Conservation (phyloP, 1,140 invertebrate species). For the Drosophila burlai region DNA sequence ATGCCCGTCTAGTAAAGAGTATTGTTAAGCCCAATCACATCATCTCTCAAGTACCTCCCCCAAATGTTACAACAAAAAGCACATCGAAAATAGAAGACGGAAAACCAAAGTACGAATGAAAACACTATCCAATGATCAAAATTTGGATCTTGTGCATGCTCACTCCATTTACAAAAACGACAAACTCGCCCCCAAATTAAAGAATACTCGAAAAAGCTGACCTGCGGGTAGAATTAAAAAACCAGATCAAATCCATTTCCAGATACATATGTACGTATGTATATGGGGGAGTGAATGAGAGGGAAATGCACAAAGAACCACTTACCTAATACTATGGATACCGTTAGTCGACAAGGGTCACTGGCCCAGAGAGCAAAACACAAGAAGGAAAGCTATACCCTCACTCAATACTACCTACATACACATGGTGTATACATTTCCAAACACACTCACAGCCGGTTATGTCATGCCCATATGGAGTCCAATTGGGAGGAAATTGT, state of each 20-base stretch:
- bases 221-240: constrained; percentile 35
- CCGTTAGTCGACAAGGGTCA: constrained; percentile 72
- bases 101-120: not conserved
- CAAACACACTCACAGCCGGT: constrained; percentile 40
- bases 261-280: not conserved
- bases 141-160: no score
- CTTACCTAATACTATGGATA: constrained; percentile 81
- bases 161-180: constrained; percentile 4
- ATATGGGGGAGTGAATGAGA: constrained; percentile 6
- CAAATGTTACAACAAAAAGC: constrained; percentile 19
- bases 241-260: constrained; percentile 15
- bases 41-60: not conserved
- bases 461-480: constrained; percentile 64
- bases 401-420: constrained; percentile 3
- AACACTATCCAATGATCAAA: constrained; percentile 12
- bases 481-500: constrained; percentile 54
- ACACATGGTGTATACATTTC: not conserved
- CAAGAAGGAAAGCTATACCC: constrained; percentile 42
- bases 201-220: constrained; percentile 17
- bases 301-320: constrained; percentile 27
- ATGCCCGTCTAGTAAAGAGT: not conserved
- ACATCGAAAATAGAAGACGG: constrained; percentile 27
- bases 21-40: constrained; percentile 9
- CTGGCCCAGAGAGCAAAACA: constrained; percentile 58
- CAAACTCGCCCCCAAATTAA: constrained; percentile 13